Base-by-base conservation (phyloP, 2,888 invertebrate species). In the Trichopoda pennipes region DNA sequence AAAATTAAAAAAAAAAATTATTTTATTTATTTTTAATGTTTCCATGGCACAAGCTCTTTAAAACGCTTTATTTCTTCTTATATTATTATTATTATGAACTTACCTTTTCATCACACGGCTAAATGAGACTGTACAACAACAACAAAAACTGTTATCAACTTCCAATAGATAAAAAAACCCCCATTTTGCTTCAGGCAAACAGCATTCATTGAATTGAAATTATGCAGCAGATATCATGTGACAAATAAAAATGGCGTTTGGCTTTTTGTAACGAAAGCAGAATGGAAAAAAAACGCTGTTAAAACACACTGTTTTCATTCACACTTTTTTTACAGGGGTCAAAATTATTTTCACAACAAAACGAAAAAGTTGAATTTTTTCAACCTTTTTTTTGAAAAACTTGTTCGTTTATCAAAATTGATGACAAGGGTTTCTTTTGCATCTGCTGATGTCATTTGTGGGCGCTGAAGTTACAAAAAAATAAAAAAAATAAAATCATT, bases 241-340 rank as follows among this genome's bases (percentile, higher is more conserved):
- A 38, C 21, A 16, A 9, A 53, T 19, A 53, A 66, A 53, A 21
- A 66, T 12, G 17, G 17, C 28, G 14, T 44, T 55, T 55, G 21
- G 16, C 21, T 61, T 49, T 60, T 55, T 56, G 28, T n/a, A 14
- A 42, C 38, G 47, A 44, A 44, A 69, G 44, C 47, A n/a, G 23
- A 28, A 28, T 2, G 23, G 23, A 63, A 49, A 47, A 21, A 63
- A 49, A 35, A 21, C 16, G 47, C 44, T n/a, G n/a, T 68, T 38
- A 68, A 53, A 53, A 51, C 38, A 17, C 35, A 49, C 38, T 28
- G 64, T 28, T 21, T 23, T 19, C 38, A 28, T 69, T 51, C 23
- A 58, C 32, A 32, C 64, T n/a, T 28, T 51, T 78, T 63, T 70
- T 55, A 56, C 56, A 56, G 21, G 70, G 77, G 77, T 77, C 77